Base-by-base conservation (phyloP, 2,888 invertebrate genomes). In the Noctua janthe region DNA sequence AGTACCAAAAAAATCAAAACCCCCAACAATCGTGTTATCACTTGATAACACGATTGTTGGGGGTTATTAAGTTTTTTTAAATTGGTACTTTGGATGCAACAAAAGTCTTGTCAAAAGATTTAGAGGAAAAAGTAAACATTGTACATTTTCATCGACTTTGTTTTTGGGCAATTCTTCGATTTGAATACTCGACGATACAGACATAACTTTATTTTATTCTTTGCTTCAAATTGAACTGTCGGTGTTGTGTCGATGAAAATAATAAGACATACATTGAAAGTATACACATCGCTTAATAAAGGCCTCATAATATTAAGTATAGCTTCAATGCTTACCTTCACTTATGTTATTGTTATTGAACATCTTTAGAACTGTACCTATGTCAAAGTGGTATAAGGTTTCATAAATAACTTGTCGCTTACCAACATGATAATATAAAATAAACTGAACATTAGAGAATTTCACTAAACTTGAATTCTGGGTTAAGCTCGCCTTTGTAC, bases 61-160 rank as follows among this genome's bases (percentile, higher is more conserved):
- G 59, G n/a, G 15, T 72, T 29, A 78, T 78, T 10, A 56, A 39
- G 56, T 56, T 13, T 67, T 67, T 66, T 79, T 71, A 8, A 80
- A 43, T 66, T 49, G 70, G 67, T 67, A 79, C 6, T 72, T 71
- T 43, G 64, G 71, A 67, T 79, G 23, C 5, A 78, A 51, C 0
- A 79, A 8, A 29, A 79, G 4, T 17, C 2, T 79, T 71, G 67
- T 56, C 51, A 80, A 23, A 2, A 79, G 3, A 59, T 80, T 79
- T 17, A 78, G 7, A 0, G 80, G 29, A 29, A 29, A 29, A 1
- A 29, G 56, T 23, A 80, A n/a, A 35, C 29, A 20, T 6, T 78
- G 80, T 0, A 80, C 51, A 29, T 80, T 71, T 59, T 72, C 67
- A 17, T 80, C 79, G 8, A 80, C 17, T 51, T 23, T 56, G 35